Conservation (phyloP, 2,888 invertebrate genomes). For the Trichopoda pennipes region DNA sequence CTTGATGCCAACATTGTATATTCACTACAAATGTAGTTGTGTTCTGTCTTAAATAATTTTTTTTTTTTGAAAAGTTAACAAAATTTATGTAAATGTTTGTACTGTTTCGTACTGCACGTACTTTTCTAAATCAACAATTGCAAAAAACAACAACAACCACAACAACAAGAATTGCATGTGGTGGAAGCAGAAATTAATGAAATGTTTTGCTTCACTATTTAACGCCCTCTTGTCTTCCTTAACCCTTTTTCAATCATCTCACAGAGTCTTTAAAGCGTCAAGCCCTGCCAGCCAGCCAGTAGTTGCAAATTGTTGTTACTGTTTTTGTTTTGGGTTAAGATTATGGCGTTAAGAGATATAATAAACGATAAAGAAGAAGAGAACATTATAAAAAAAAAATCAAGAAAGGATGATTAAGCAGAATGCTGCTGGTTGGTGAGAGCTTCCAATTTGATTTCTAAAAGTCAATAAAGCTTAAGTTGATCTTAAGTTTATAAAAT, state of each 20-base stretch:
- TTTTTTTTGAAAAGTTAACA: conserved; percentile 54
- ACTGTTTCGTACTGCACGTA: conserved; percentile 52
- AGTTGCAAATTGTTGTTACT: conserved; percentile 12
- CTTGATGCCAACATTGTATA: neutral
- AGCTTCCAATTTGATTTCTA: conserved; percentile 38
- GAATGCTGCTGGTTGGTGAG: conserved; percentile 37
- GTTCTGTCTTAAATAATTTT: conserved; percentile 45
- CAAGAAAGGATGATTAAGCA: conserved; percentile 26
- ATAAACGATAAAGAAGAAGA: conserved; percentile 39
- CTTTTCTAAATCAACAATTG: conserved; percentile 21
- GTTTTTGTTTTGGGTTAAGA: conserved; percentile 21
- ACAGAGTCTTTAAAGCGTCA: conserved; percentile 28
- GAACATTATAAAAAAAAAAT: conserved; percentile 19
- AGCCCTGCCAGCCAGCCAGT: neutral
- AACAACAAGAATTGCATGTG: conserved; percentile 28
- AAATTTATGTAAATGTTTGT: conserved; percentile 60
- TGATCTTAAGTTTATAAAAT: conserved; percentile 26
- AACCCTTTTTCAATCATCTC: neutral
- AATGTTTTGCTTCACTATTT: conserved; percentile 35
- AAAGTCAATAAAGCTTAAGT: conserved; percentile 33
- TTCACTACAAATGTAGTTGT: conserved; percentile 43
- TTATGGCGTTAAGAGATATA: conserved; percentile 62
- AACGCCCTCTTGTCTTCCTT: neutral
- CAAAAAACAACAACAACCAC: neutral
- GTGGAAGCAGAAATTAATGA: conserved; percentile 47